phyloP scores from a whole-genome alignment of 2,888 invertebrate genomes.

The Hirtodrosophila alboralis region DNA sequence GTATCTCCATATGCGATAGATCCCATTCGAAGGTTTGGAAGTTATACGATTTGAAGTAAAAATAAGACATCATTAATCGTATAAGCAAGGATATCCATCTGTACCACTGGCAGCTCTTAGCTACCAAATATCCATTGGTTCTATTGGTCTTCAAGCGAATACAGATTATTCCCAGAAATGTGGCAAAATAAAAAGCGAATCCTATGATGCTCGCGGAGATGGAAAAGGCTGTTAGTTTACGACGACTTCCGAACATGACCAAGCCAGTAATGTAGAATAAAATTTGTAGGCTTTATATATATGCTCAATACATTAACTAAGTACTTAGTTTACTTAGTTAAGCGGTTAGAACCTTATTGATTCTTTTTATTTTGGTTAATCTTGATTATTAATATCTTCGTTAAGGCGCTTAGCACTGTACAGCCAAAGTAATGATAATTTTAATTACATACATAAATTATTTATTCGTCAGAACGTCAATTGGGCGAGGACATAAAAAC shows the following conservation, averaged over 20 bases:
- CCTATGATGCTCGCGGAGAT: slow-evolving; percentile 43
- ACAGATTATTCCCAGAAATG: slow-evolving; percentile 46
- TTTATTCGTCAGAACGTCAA: no score
- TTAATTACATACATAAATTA: no score
- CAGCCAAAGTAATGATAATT: no score
- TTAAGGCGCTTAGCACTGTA: no score
- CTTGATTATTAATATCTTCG: slow-evolving; percentile 49
- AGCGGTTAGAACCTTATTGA: no score
- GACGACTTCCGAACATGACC: slow-evolving; percentile 57
- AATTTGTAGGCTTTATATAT: no score
- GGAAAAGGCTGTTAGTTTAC: slow-evolving; percentile 26
- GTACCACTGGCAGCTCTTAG: slow-evolving; percentile 36
- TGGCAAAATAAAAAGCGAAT: slow-evolving; percentile 43
- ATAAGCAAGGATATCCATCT: slow-evolving; percentile 46
- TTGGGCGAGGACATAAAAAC: no score
- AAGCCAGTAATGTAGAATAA: slow-evolving; percentile 17
- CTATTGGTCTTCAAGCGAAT: slow-evolving; percentile 38
- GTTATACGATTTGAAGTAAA: neutral
- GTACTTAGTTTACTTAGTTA: no score
- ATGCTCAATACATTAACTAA: no score
- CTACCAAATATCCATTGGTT: slow-evolving; percentile 35
- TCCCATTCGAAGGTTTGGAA: slow-evolving; percentile 1
- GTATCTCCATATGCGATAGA: slow-evolving; percentile 14
- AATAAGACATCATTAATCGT: slow-evolving; percentile 8
- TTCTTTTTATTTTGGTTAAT: no score